Conservation (phyloP, 2,888 invertebrate genomes). For the Plagiodera versicolora region DNA sequence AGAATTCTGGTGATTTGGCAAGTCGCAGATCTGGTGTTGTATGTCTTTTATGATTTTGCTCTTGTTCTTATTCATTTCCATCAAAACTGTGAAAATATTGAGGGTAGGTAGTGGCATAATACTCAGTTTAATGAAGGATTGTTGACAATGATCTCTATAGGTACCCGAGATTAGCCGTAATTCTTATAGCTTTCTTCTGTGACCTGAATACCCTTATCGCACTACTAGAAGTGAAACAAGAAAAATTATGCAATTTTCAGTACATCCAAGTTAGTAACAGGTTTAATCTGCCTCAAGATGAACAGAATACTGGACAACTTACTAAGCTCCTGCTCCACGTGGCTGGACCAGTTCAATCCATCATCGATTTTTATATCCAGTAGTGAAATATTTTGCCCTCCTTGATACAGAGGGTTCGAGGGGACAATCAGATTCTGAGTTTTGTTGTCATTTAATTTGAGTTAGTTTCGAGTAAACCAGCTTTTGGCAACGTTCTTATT, state of each 20-base stretch:
- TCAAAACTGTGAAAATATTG: neutral
- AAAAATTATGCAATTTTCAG: slow-evolving; percentile 2
- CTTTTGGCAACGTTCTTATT: neutral
- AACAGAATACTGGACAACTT: slow-evolving; percentile 5
- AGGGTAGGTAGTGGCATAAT: neutral
- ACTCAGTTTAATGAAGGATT: neutral
- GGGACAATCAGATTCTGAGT: slow-evolving; percentile 1
- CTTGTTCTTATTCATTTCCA: neutral
- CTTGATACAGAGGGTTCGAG: neutral
- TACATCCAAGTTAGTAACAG: neutral
- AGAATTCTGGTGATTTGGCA: neutral
- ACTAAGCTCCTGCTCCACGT: neutral
- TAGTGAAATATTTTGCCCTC: neutral
- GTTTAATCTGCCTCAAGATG: neutral
- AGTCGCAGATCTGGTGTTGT: slow-evolving; percentile 2
- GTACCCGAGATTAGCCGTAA: neutral
- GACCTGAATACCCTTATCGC: neutral
- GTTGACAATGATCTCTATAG: neutral
- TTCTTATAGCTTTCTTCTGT: slow-evolving; percentile 4
- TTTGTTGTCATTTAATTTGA: neutral
- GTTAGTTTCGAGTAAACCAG: neutral
- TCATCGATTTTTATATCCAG: slow-evolving; percentile 9
- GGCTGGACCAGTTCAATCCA: neutral
- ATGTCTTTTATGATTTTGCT: neutral
- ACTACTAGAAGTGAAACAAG: slow-evolving; percentile 3